phyloP scores from a whole-genome alignment of 2,797 vertebrate species.

The Dromococcyx pavoninus region DNA sequence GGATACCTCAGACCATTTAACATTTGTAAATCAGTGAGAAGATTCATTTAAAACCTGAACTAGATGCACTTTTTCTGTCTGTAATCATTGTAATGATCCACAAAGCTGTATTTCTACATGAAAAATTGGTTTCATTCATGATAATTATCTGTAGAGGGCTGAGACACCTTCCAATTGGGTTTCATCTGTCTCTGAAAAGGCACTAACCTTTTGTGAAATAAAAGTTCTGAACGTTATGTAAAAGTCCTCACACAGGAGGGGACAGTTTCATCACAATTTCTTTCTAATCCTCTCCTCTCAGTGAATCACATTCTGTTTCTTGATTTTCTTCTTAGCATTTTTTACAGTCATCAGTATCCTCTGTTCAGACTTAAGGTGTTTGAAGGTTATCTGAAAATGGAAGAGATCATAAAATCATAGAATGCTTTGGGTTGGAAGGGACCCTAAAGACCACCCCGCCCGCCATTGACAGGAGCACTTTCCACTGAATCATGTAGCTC shows the following conservation, averaged over 20 bases:
- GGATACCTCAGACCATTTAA: neutral
- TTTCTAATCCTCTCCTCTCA: neutral
- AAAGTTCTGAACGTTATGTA: neutral
- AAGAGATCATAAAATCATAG: neutral
- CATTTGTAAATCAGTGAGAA: slow-evolving; percentile 27
- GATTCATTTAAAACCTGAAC: slow-evolving; percentile 24
- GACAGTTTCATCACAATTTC: neutral
- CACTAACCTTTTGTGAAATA: neutral
- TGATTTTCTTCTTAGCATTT: neutral
- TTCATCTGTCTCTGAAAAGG: slow-evolving; percentile 30
- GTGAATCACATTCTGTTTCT: neutral
- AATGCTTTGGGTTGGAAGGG: too few species aligned
- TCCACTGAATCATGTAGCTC: too few species aligned
- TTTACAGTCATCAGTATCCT: neutral
- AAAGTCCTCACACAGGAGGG: neutral
- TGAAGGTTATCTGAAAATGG: neutral
- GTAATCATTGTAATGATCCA: neutral
- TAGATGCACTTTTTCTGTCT: neutral
- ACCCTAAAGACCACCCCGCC: too few species aligned
- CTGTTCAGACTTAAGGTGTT: neutral
- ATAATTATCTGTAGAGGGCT: neutral
- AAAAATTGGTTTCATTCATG: slow-evolving; percentile 5
- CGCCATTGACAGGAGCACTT: too few species aligned
- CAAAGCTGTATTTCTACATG: slow-evolving; percentile 8
- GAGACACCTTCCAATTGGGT: neutral